Evolutionary conservation across 2,888 invertebrate species (phyloP).

Genomic region (Aphidius colemani): DNA sequence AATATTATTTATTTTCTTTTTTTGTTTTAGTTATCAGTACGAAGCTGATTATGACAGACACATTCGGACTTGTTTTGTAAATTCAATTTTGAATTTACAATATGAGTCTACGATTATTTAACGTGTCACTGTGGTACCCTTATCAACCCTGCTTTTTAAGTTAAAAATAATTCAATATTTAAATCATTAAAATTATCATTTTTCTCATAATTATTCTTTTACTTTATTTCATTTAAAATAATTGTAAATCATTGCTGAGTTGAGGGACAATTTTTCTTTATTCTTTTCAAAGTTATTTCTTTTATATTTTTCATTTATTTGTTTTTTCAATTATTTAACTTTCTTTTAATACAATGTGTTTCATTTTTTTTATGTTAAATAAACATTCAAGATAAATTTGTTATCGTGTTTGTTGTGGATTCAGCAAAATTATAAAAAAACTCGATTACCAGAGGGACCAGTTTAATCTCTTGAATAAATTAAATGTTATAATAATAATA

Average conservation of each 20-base stretch:
- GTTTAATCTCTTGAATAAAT: no score
- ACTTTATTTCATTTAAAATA: constrained; percentile 6
- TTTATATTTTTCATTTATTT: not conserved
- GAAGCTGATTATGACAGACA: constrained; percentile 28
- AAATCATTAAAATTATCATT: constrained; percentile 17
- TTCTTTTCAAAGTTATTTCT: constrained; percentile 11
- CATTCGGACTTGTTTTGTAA: constrained; percentile 28
- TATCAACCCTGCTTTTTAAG: constrained; percentile 32
- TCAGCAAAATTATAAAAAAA: no score
- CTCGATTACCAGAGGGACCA: no score
- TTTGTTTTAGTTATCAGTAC: not conserved
- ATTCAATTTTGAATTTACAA: constrained; percentile 19
- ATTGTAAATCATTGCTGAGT: constrained; percentile 9
- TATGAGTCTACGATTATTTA: constrained; percentile 29
- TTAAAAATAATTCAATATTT: constrained; percentile 2
- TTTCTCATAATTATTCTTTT: constrained; percentile 18
- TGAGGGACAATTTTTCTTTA: constrained; percentile 7
- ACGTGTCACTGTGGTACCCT: constrained; percentile 32
- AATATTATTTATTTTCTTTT: constrained; percentile 12
- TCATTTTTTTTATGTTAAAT: not conserved
- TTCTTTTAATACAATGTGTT: no score
- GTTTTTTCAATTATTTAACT: not conserved
- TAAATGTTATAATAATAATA: no score
- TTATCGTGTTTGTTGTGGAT: not conserved
- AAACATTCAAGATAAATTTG: not conserved